Conservation (phyloP, 2,113 vertebrate genomes). For the Siniperca knerii region DNA sequence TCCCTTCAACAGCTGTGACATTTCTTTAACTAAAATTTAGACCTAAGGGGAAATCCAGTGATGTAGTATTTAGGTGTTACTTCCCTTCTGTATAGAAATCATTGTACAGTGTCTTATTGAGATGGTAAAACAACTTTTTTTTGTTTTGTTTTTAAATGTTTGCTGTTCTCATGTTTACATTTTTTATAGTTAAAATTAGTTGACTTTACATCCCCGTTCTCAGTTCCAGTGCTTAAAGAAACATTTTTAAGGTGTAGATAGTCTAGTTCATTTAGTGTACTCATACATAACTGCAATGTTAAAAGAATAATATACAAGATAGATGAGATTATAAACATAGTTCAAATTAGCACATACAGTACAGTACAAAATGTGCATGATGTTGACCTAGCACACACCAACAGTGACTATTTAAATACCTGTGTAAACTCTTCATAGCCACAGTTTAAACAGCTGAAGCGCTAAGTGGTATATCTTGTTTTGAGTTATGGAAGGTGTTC, state of each 20-base stretch:
- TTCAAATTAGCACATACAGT: conserved; percentile 36
- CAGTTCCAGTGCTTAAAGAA: neutral
- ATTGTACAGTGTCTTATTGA: neutral
- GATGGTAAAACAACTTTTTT: neutral
- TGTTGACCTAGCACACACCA: conserved; percentile 10
- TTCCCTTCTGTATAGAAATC: conserved; percentile 23
- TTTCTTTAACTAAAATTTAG: neutral
- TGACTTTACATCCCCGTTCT: neutral
- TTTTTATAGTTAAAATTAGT: neutral
- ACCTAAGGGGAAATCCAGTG: conserved; percentile 6
- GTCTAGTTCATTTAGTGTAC: neutral
- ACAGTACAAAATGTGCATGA: conserved; percentile 41
- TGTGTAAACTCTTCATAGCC: conserved; percentile 46
- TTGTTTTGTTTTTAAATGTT: neutral
- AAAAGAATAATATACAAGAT: conserved; percentile 11
- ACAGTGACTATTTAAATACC: conserved; percentile 23
- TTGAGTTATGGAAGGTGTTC: conserved; percentile 18
- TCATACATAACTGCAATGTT: conserved; percentile 14
- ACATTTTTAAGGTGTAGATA: neutral
- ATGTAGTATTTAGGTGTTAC: neutral
- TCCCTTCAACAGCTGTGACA: neutral
- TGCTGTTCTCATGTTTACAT: neutral
- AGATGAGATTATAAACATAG: neutral
- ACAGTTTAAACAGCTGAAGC: conserved; percentile 44
- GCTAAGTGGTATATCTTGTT: neutral